A percentile compares a stretch with the other conserved stretches of the same genome.
phyloP scores from a whole-genome alignment of 2,113 vertebrate genomes.

The Amblyornis subalaris region DNA sequence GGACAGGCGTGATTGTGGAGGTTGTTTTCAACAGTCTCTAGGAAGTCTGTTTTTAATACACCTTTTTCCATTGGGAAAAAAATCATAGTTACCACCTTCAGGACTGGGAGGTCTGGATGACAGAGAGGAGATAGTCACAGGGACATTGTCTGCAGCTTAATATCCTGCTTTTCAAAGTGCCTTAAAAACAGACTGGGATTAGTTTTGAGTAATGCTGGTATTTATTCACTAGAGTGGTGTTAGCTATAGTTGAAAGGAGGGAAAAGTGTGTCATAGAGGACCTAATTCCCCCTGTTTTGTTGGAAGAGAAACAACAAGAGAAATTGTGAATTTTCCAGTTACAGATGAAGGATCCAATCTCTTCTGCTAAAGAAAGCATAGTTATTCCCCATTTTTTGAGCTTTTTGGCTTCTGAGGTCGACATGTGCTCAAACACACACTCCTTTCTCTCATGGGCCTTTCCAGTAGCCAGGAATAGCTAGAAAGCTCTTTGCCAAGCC shows the following conservation, averaged over 20 bases:
- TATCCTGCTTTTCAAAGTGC: background rate
- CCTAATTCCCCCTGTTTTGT: background rate
- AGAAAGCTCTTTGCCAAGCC: background rate
- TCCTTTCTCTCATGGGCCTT: background rate
- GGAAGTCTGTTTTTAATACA: conserved; percentile 1
- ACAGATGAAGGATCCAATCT: background rate
- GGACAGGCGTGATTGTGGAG: background rate
- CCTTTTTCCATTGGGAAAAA: background rate
- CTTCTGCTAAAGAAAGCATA: background rate
- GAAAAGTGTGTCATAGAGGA: background rate
- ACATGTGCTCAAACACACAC: background rate
- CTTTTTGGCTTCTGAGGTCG: background rate
- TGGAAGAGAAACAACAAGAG: background rate
- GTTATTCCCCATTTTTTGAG: background rate
- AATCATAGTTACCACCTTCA: background rate
- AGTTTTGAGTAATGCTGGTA: background rate
- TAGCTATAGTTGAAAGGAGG: background rate
- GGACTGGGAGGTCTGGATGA: background rate
- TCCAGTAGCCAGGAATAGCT: background rate
- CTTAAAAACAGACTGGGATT: background rate
- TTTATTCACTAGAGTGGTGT: background rate
- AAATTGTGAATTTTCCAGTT: background rate
- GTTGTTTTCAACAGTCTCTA: background rate
- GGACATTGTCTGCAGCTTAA: background rate
- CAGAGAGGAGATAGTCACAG: background rate